Evolutionary conservation across 2,797 vertebrate genomes (phyloP), one percentile per base, ranked within the genome.

Genomic region (Pseudotriccus pelzelni): DNA sequence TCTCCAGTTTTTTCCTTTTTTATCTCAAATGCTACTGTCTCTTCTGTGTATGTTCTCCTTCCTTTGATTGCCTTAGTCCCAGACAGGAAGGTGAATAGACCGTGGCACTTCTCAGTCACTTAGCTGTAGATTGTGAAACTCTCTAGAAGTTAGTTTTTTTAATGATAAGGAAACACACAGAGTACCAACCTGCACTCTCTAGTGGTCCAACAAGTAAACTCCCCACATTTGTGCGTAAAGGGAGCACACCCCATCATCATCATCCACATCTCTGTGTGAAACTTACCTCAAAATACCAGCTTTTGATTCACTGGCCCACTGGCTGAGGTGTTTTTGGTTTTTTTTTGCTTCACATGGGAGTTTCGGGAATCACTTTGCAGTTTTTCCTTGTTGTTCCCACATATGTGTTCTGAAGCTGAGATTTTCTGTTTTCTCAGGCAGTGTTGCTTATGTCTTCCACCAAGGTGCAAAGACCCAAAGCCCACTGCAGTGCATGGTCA

Each of bases 1-100:
- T 86, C 34, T 84, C 41, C 27, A 80, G 6, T 64, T 63, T 82
- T 82, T 62, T 16, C 8, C 9, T 19, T 64, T 66, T 55, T 56
- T 22, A 41, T 3, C 24, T 77, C 60, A 49, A 49, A 69, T 0
- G 1, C 34, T 7, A 0, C 10, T 56, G 6, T 47, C 23, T 59
- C 25, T 75, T 63, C 56, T 82, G 21, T 4, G 9, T 25, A n/a
- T 0, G 0, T 43, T 88, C 30, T 68, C 27, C 63, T 72, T 64
- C 67, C 28, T 85, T 44, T 63, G 41, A 56, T 23, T 50, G 41
- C 14, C 37, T 28, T 28, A 68, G 58, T 32, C 30, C 15, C 14
- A 86, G 46, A 68, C 6, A 73, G 37, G 22, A 76, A 86, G 34
- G n/a, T 73, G 36, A 80, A 72, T 7, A 82, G 39, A 76, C 19